Base-by-base conservation (phyloP, 2,888 invertebrate species). In the Acronicta aceris region DNA sequence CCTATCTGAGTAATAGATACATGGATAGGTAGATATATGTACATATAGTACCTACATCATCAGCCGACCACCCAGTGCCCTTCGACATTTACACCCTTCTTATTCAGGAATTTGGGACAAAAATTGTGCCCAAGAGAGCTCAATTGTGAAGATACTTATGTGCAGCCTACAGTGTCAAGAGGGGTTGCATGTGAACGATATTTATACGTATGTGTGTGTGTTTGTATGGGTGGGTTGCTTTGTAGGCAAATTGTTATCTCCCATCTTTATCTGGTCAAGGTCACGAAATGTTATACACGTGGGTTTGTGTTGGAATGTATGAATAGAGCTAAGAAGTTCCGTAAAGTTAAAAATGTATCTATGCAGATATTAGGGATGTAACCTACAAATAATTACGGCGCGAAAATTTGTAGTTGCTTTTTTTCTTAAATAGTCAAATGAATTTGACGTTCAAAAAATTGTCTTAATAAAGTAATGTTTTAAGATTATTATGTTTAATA, bases 261-360 rank as follows among this genome's bases (percentile, higher is more conserved):
- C 47, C 59, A 41, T 53, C 58, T 69, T 74, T 36, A 74, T 74
- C 58, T 71, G 58, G 69, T 59, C 74, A 76, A 76, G 77, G 76
- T 77, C 74, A 65, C 41, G 57, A 49, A 50, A 48, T 55, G 52
- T 57, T 43, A 43, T 40, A 56, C 21, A 64, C 21, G 41, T 27
- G 41, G 21, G 10, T 33, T 27, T 54, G 57, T 43, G 15, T 55
- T 9, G 8, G 21, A 27, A 33, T n/a, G 15, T 45, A 30, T 56
- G 27, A 51, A 57, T 47, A 46, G 15, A 41, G 36, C 8, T 38
- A 54, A 55, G 9, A 59, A 58, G 53, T 66, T 61, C 51, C 36
- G 47, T 52, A 38, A 30, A 3, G 36, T 71, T 30, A 2, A 1
- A 7, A 30, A 1, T 30, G 8, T 30, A 30, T 10, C 1, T 9